Conservation (phyloP, 2,888 invertebrate species). For the Amblyjoppa fuscipennis region DNA sequence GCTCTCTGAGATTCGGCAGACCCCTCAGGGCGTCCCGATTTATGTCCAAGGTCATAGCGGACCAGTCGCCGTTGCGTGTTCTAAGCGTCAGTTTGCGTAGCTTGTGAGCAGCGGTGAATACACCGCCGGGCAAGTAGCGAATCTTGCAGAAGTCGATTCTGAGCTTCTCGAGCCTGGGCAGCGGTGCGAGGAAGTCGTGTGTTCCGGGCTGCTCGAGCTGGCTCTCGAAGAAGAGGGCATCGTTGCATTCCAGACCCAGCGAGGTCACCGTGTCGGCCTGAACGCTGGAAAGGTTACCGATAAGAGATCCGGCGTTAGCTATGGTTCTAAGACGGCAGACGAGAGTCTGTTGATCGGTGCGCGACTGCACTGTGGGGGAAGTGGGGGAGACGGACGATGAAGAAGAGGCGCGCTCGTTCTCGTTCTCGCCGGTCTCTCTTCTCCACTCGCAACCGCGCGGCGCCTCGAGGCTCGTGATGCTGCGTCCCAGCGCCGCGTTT, state of each 20-base stretch:
- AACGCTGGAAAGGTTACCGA: constrained; percentile 89
- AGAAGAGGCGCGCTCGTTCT: constrained; percentile 62
- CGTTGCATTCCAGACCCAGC: constrained; percentile 90
- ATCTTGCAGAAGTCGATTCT: constrained; percentile 92
- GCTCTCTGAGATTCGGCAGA: constrained; percentile 88
- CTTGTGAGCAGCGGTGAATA: constrained; percentile 89
- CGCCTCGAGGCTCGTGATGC: constrained; percentile 86
- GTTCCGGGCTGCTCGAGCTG: constrained; percentile 87
- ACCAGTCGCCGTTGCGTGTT: constrained; percentile 93
- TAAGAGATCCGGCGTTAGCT: constrained; percentile 89
- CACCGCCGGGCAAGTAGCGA: constrained; percentile 90
- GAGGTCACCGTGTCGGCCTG: constrained; percentile 90
- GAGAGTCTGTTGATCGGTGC: constrained; percentile 85
- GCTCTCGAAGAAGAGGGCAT: constrained; percentile 91
- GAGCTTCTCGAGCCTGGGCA: constrained; percentile 89
- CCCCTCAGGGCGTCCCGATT: constrained; percentile 91
- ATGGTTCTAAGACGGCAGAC: constrained; percentile 91
- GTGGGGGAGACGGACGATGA: not conserved
- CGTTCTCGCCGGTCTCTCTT: constrained; percentile 86
- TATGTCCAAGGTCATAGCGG: constrained; percentile 91
- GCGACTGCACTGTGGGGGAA: not conserved
- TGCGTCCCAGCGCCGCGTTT: constrained; percentile 73
- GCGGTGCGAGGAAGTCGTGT: constrained; percentile 87
- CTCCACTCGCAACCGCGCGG: constrained; percentile 91
- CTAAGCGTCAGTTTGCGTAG: constrained; percentile 89